Evolutionary conservation across 2,797 vertebrate species (phyloP), one percentile per base, ranked within the genome.

Genomic region (Selene dorsalis): DNA sequence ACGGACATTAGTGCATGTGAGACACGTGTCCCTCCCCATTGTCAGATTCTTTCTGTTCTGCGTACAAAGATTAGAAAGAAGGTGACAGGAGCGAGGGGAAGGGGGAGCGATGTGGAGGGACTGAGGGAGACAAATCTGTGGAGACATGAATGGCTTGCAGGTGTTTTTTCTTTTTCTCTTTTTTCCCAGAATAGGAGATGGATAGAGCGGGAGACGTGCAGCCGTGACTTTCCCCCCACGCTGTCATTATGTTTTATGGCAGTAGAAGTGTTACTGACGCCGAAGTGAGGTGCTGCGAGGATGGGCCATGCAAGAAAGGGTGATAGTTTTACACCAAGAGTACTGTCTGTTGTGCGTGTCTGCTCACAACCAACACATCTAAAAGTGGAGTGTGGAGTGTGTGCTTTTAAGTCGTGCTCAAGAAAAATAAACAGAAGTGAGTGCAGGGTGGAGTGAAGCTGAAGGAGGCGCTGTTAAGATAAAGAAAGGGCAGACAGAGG

Each of bases 91-190:
- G 63, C 14, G 43, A 67, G 61, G 67, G 48, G 67, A 70, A 38
- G 57, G 55, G 52, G 61, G 67, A 66, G 77, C 4, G 52, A 77
- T 9, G 47, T 22, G 63, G 56, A 73, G 84, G 80, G 74, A 72
- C 26, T 6, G 67, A 47, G 65, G 53, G 66, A 84, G 86, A 85
- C 58, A 77, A 89, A 93, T 94, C 80, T 89, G 90, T 85, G 77
- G 69, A 85, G 92, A 92, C 91, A 79, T 59, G 87, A 90, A 93
- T 91, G 82, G 89, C 90, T 92, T 73, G 89, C 89, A 93, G 92
- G 91, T 92, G 88, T 90, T 83, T 75, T 81, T 83, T 47, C n/a
- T 57, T 17, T 10, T n/a, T 22, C 56, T 67, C 67, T 78, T 75
- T 53, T 43, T 43, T 64, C 41, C 12, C 5, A 9, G 48, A 50